A percentile compares a stretch with the other conserved stretches of the same genome.
These are phyloP conservation scores for Ceyx melanurus DNA, from an alignment of 2,113 vertebrate species.

Conservation along the genomic window DNA sequence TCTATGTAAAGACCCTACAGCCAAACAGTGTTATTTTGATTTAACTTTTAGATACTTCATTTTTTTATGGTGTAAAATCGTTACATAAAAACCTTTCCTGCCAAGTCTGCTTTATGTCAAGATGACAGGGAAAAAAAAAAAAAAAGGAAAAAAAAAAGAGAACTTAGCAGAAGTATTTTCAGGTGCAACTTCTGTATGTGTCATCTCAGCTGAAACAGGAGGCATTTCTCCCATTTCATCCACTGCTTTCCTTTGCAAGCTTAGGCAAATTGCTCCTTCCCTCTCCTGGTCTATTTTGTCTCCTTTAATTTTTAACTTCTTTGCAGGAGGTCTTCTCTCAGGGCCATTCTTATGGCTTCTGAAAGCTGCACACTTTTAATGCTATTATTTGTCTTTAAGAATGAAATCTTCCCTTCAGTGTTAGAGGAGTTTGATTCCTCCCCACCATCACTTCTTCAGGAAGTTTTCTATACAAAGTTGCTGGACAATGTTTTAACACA, in stretches of 20 bases:
- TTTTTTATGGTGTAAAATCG: not conserved
- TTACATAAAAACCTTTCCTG: not conserved
- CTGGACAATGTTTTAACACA: not conserved
- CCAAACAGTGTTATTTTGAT: not conserved
- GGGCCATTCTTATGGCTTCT: not conserved
- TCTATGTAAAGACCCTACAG: not conserved
- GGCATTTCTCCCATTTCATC: not conserved
- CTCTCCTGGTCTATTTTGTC: not conserved
- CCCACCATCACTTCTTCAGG: not conserved
- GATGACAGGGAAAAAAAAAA: not conserved
- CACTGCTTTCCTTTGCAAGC: not conserved
- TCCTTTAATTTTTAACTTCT: not conserved
- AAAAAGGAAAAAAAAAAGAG: not conserved
- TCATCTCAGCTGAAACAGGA: not conserved
- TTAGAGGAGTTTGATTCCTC: not conserved
- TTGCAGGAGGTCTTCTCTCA: not conserved
- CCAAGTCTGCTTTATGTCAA: not conserved
- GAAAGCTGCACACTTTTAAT: not conserved
- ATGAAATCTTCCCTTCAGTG: not conserved
- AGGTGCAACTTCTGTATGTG: not conserved
- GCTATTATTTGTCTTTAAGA: not conserved
- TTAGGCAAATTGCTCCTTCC: not conserved
- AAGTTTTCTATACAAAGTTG: not conserved
- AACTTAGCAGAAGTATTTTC: not conserved
- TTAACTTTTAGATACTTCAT: not conserved